Percentiles rank a stretch among this genome's conserved stretches.
These are phyloP conservation scores for Acestrorhynchus altus DNA, from an alignment of 2,797 vertebrate species.

Conservation along the genomic window DNA sequence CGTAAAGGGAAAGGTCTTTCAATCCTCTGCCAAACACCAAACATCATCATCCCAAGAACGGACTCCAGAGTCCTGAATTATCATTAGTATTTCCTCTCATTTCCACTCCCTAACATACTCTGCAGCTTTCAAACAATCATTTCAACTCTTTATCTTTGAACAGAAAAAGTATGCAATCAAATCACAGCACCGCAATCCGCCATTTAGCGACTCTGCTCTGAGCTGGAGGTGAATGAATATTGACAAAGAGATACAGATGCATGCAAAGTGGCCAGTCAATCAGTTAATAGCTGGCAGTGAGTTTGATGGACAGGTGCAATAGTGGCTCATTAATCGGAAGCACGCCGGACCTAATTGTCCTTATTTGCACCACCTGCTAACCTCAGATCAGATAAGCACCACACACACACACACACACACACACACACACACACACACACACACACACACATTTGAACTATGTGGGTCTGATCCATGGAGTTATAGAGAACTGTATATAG, in stretches of 20 bases:
- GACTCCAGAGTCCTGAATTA: background rate
- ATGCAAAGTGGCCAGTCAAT: background rate
- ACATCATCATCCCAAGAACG: background rate
- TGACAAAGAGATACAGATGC: background rate
- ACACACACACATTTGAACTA: too few relatives aligned
- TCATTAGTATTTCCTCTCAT: background rate
- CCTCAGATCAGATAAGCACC: background rate
- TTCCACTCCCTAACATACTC: background rate
- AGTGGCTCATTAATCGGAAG: background rate
- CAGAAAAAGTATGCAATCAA: background rate
- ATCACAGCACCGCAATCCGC: background rate
- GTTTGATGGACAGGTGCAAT: background rate
- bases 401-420: too few relatives aligned
- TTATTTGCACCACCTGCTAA: background rate
- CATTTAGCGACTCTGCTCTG: background rate
- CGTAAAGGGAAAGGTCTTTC: background rate
- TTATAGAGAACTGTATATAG: too few relatives aligned
- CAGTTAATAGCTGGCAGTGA: background rate
- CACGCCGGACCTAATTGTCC: background rate
- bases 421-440: too few relatives aligned
- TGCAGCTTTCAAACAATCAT: background rate
- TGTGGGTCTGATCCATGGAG: background rate
- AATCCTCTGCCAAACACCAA: background rate
- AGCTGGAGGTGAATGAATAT: background rate
- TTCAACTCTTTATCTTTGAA: background rate